Percentiles rank a stretch among this genome's conserved stretches.
Evolutionary conservation across 1,140 invertebrate species (phyloP).

Genomic region (Brachionus calyciflorus): DNA sequence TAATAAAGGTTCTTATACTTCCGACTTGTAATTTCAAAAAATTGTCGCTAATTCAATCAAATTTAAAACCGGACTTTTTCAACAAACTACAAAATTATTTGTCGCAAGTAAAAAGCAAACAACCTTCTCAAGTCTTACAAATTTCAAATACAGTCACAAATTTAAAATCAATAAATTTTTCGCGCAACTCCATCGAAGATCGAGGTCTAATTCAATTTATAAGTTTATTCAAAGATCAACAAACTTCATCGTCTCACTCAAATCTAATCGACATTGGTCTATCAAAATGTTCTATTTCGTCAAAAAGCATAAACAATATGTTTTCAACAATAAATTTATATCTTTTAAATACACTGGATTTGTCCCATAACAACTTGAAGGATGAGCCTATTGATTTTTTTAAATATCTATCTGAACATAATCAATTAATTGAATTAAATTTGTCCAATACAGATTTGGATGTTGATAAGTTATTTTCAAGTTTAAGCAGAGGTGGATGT

Average conservation of each 20-base stretch:
- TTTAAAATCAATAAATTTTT: constrained; percentile 28
- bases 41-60: constrained; percentile 21
- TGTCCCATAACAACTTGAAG: constrained; percentile 24
- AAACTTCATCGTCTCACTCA: background rate
- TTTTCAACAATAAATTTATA: constrained; percentile 40
- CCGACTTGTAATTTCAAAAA: constrained; percentile 30
- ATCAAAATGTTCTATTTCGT: constrained; percentile 22
- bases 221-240: constrained; percentile 40
- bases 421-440: constrained; percentile 36
- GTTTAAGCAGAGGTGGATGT: constrained; percentile 5
- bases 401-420: constrained; percentile 36
- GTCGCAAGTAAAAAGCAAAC: background rate
- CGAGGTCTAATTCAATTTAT: constrained; percentile 9
- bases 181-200: constrained; percentile 31
- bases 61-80: constrained; percentile 37
- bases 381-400: constrained; percentile 34
- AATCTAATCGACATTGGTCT: constrained; percentile 14
- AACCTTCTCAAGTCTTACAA: background rate
- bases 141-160: constrained; percentile 15
- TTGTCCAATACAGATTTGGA: constrained; percentile 28
- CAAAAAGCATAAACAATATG: constrained; percentile 30
- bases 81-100: constrained; percentile 30
- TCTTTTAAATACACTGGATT: constrained; percentile 2
- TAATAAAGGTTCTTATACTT: constrained; percentile 26
- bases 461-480: constrained; percentile 12